A percentile compares a stretch with the other conserved stretches of the same genome.
phyloP scores from a whole-genome alignment of 2,113 vertebrate genomes.

The Thamnophis sirtalis region DNA sequence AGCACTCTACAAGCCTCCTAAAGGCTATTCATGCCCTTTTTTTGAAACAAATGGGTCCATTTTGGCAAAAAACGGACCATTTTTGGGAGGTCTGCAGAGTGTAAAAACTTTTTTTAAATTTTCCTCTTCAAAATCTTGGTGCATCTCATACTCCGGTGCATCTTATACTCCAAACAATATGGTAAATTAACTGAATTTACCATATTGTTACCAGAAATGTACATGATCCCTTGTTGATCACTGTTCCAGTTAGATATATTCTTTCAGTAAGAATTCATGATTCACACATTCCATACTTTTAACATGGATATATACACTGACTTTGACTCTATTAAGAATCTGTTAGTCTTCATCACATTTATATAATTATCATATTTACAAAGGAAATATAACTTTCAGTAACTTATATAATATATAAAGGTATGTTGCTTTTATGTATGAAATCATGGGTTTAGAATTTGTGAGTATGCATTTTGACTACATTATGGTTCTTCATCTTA shows the following conservation, averaged over 20 bases:
- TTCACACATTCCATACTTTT: neutral
- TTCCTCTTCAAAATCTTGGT: too few relatives aligned
- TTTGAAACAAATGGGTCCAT: too few relatives aligned
- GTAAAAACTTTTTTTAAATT: too few relatives aligned
- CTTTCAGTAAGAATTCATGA: neutral
- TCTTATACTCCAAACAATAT: too few relatives aligned
- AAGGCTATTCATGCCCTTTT: too few relatives aligned
- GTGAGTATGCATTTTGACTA: neutral
- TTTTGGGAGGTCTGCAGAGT: too few relatives aligned
- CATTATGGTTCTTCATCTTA: neutral
- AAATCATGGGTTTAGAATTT: neutral
- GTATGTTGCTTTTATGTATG: neutral
- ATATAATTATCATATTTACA: neutral
- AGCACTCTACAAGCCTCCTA: too few relatives aligned
- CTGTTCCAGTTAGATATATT: neutral
- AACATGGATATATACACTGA: neutral
- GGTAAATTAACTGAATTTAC: neutral
- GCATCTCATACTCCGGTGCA: too few relatives aligned
- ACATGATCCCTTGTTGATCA: neutral
- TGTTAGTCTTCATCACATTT: neutral
- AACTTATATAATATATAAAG: neutral
- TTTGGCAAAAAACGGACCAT: too few relatives aligned
- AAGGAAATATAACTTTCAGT: neutral
- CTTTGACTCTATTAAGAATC: neutral
- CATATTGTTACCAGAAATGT: too few relatives aligned